These are phyloP conservation scores for Torymus texanus DNA, from an alignment of 2,888 invertebrate species.

Conservation along the genomic window DNA sequence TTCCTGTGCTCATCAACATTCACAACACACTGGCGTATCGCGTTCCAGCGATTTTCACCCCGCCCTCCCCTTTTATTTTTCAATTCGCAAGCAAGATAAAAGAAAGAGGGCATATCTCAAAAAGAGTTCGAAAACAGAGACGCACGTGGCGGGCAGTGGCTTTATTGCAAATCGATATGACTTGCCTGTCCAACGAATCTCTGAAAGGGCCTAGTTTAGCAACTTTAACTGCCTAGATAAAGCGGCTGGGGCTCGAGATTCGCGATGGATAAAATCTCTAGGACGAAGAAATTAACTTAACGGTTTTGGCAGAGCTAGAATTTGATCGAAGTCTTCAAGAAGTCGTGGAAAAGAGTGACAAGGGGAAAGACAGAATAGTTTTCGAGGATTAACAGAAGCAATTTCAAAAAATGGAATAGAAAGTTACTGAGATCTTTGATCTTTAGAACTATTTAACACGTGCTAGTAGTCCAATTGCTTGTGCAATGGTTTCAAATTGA, in stretches of 20 bases:
- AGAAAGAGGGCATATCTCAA: background rate
- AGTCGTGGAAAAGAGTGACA: background rate
- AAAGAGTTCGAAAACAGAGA: background rate
- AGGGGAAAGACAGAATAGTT: background rate
- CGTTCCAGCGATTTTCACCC: background rate
- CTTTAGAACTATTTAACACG: no score
- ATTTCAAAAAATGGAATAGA: no score
- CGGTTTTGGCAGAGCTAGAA: no score
- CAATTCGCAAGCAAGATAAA: conserved; percentile 16
- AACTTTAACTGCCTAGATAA: conserved; percentile 39
- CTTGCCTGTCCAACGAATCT: conserved; percentile 15
- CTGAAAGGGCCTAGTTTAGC: conserved; percentile 28
- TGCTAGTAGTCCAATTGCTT: no score
- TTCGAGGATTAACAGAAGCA: no score
- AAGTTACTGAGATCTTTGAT: no score
- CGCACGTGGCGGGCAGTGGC: background rate
- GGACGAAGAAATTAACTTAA: conserved; percentile 19
- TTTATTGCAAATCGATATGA: conserved; percentile 34
- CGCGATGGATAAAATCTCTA: conserved; percentile 37
- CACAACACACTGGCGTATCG: no score
- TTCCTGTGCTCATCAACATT: no score
- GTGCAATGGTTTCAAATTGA: no score
- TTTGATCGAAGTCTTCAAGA: no score
- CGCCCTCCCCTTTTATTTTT: conserved; percentile 5
- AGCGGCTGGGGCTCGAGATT: background rate